Conservation (phyloP, 2,888 invertebrate genomes). For the Serripes groenlandicus region DNA sequence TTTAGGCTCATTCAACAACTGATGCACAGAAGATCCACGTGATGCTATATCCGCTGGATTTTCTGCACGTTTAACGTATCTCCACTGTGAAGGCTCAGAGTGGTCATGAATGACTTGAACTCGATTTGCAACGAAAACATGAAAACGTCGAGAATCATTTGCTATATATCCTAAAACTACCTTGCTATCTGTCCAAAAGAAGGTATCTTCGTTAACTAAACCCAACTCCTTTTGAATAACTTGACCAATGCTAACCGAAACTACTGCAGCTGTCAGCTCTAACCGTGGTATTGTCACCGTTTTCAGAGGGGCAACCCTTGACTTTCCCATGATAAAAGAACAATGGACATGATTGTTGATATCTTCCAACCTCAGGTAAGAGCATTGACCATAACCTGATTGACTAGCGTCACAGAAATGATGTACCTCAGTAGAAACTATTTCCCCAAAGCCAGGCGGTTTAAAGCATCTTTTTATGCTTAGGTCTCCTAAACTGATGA, state of each 20-base stretch:
- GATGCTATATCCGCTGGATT: slow-evolving; percentile 53
- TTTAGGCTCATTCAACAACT: too few relatives aligned
- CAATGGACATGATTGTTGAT: slow-evolving; percentile 40
- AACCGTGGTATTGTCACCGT: slow-evolving; percentile 61
- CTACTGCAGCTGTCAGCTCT: slow-evolving; percentile 61
- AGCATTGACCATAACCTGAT: slow-evolving; percentile 63
- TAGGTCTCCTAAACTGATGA: slow-evolving; percentile 29
- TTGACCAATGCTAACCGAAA: slow-evolving; percentile 43
- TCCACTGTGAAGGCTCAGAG: slow-evolving; percentile 63
- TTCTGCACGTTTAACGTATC: slow-evolving; percentile 38
- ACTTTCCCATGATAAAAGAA: slow-evolving; percentile 63
- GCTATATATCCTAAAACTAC: slow-evolving; percentile 68
- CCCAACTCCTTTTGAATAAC: slow-evolving; percentile 49
- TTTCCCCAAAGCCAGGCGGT: slow-evolving; percentile 45
- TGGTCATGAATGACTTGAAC: slow-evolving; percentile 64
- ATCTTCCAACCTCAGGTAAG: slow-evolving; percentile 56
- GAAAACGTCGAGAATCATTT: slow-evolving; percentile 69
- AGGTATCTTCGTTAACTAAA: slow-evolving; percentile 19
- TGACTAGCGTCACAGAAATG: slow-evolving; percentile 43
- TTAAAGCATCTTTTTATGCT: slow-evolving; percentile 26
- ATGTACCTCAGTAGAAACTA: slow-evolving; percentile 16
- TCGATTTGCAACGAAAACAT: slow-evolving; percentile 71
- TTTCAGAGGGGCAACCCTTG: slow-evolving; percentile 59
- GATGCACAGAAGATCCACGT: too few relatives aligned
- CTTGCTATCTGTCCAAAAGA: slow-evolving; percentile 67